phyloP scores from a whole-genome alignment of 2,888 invertebrate genomes.

The Clepsis dumicolana region DNA sequence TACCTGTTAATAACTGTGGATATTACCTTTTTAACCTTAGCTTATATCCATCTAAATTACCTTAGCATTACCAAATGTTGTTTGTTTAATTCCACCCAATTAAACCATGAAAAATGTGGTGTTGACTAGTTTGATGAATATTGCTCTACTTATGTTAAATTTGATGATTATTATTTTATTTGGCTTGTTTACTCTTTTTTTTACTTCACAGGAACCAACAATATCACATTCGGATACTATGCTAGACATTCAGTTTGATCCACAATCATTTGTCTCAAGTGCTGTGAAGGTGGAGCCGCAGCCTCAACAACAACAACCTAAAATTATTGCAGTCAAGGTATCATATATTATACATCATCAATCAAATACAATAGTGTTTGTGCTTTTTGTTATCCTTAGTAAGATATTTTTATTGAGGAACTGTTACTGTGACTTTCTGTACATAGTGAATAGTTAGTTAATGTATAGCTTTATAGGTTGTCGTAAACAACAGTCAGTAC shows the following conservation, averaged over 20 bases:
- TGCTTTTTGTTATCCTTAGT: no score
- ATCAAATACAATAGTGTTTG: no score
- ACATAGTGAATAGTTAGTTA: no score
- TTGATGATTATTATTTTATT: neutral
- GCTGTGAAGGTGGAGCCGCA: conserved; percentile 50
- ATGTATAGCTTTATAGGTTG: no score
- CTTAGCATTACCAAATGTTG: neutral
- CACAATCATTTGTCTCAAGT: conserved; percentile 49
- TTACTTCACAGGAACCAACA: conserved; percentile 50
- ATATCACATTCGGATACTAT: conserved; percentile 60
- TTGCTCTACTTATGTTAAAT: neutral
- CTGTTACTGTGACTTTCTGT: no score
- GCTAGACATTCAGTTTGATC: conserved; percentile 64
- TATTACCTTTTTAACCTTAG: no score
- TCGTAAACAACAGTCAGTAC: no score
- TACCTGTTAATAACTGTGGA: neutral
- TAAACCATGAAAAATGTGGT: no score
- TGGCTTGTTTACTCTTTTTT: neutral
- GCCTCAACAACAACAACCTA: conserved; percentile 50
- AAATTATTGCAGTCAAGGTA: conserved; percentile 71
- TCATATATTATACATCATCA: no score
- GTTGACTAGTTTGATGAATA: neutral
- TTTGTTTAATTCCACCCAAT: no score
- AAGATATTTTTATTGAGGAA: no score
- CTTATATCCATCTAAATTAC: no score